Evolutionary conservation across 1,140 invertebrate species (phyloP), one percentile per base, ranked within the genome.

Genomic region (Euwallacea similis): DNA sequence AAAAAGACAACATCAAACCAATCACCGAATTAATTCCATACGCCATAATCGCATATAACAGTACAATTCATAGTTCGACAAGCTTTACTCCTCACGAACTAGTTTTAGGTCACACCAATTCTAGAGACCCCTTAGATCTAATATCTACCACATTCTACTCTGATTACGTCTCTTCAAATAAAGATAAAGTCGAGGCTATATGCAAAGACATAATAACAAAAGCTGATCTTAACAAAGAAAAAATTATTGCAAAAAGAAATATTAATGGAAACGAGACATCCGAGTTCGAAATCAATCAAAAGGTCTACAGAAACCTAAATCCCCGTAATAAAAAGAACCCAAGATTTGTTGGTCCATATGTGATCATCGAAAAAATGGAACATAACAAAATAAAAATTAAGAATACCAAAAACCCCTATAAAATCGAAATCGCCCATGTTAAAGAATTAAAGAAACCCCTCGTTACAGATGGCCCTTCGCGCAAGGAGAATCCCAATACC

Each of bases 31-130:
- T 16, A 58, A 58, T 58, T 2, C 0, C 13, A 58, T 58, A 58
- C 6, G 55, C 55, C 9, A 7, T 58, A 58, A 13, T 58, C 2
- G 10, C 10, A 2, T 62, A 62, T 62, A 62, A 62, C 42, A 21
- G 41, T 42, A 21, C 60, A n/a, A 13, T 50, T 2, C 44, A 65
- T 9, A 47, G 42, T 2, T 3, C 6, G 2, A 65, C 44, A 2
- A 65, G 47, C 2, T 65, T 65, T 6, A 65, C 42, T 50, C 44
- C 62, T 6, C 9, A 47, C 10, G 16, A 65, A 13, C 1, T 65
- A 2, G 44, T 62, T 3, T 3, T n/a, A 2, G 55, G 55, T n/a
- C 55, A 58, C 15, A 58, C 21, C 2, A 58, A 13, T 7, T 58
- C 55, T 2, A 58, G 21, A 13, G 55, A 58, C 15, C 55, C 55